Percentiles rank a stretch among this genome's conserved stretches.
Evolutionary conservation across 2,113 vertebrate species (phyloP).

Genomic region (Eurypyga helias): DNA sequence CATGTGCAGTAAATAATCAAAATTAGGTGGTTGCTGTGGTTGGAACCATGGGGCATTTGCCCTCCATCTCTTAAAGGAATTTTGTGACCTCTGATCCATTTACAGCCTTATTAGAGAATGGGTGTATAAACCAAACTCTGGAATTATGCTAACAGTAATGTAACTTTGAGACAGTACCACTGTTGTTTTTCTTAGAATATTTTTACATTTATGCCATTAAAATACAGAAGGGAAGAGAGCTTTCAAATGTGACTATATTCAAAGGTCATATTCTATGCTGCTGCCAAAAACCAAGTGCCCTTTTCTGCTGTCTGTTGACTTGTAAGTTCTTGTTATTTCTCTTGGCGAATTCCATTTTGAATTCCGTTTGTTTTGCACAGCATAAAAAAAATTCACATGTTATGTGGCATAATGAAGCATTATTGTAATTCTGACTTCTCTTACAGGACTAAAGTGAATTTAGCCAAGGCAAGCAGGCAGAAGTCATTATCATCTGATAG

Average conservation of each 20-base stretch:
- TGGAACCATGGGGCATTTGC: neutral
- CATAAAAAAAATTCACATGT: neutral
- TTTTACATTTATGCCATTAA: neutral
- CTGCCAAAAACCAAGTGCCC: neutral
- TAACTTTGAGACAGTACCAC: neutral
- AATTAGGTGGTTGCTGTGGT: neutral
- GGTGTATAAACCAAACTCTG: neutral
- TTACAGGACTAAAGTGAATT: neutral
- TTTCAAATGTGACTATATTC: slow-evolving; percentile 20
- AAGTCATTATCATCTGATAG: neutral
- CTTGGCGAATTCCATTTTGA: slow-evolving; percentile 23
- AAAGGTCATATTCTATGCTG: slow-evolving; percentile 20
- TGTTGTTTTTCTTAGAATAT: neutral
- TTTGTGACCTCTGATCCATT: neutral
- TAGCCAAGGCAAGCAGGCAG: neutral
- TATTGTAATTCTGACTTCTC: slow-evolving; percentile 2
- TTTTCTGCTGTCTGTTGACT: slow-evolving; percentile 46
- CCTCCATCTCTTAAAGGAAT: neutral
- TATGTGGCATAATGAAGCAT: slow-evolving; percentile 3
- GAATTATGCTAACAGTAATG: neutral
- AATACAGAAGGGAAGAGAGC: neutral
- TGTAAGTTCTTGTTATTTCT: slow-evolving; percentile 47
- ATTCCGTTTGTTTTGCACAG: slow-evolving; percentile 13
- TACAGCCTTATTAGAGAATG: neutral
- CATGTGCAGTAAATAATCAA: neutral